Conservation (phyloP, 2,113 vertebrate species). For the Haemorhous mexicanus region DNA sequence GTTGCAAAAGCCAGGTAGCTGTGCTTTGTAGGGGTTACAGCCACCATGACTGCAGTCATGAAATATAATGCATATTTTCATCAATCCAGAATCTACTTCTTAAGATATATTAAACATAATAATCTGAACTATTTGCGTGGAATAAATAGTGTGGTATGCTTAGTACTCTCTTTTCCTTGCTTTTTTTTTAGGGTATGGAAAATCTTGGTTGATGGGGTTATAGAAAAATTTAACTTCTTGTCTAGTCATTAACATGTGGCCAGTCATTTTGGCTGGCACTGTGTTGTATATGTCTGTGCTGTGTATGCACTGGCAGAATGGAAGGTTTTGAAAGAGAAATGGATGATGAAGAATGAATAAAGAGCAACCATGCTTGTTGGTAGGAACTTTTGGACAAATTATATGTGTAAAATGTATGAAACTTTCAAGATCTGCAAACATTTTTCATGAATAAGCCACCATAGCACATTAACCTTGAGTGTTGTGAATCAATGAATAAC, state of each 20-base stretch:
- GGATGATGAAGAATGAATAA: neutral
- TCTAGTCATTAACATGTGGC: neutral
- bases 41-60: neutral
- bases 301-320: neutral
- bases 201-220: neutral
- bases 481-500: neutral
- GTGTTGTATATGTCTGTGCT: neutral
- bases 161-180: neutral
- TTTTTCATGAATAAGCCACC: slow-evolving; percentile 2
- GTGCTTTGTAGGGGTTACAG: neutral
- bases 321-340: neutral
- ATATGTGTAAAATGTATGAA: neutral
- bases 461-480: neutral
- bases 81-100: neutral
- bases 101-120: neutral
- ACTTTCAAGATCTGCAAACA: neutral
- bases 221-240: neutral
- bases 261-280: neutral
- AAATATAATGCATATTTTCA: neutral
- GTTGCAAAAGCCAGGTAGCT: neutral
- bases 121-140: neutral
- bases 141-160: neutral
- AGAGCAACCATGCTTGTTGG: neutral
- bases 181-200: neutral
- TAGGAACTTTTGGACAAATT: neutral